A percentile compares a stretch with the other conserved stretches of the same genome.
These are phyloP conservation scores for Montipora foliosa DNA, from an alignment of 64 coral and sea anemone species.

Conservation along the genomic window DNA sequence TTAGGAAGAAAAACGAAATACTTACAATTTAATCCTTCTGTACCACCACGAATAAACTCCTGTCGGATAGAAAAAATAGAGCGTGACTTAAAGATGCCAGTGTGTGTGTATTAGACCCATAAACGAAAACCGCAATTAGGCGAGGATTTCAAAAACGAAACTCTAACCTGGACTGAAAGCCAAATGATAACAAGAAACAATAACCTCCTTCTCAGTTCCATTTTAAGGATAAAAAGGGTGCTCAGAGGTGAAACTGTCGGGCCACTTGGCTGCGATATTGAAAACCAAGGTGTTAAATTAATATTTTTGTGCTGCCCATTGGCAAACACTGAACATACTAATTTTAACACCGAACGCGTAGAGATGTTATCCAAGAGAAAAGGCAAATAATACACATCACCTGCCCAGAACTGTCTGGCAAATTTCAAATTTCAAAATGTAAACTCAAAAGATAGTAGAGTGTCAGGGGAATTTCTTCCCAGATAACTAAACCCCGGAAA, in stretches of 20 bases:
- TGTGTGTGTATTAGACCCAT: background rate
- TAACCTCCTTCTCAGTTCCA: background rate
- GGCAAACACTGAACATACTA: conserved; percentile 36
- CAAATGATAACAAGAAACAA: background rate
- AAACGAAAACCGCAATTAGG: background rate
- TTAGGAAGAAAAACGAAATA: background rate
- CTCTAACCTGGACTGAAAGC: background rate
- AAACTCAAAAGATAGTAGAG: background rate
- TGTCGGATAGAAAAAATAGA: background rate
- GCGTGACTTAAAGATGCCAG: background rate
- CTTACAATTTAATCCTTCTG: background rate
- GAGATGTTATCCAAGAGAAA: conserved; percentile 11
- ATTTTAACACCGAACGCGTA: conserved; percentile 12
- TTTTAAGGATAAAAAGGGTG: background rate
- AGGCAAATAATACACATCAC: background rate
- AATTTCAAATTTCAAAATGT: conserved; percentile 18
- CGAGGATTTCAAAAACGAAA: background rate
- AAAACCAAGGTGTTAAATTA: conserved; percentile 24
- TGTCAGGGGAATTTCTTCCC: background rate
- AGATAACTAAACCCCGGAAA: background rate
- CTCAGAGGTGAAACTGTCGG: background rate
- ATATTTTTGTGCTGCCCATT: background rate
- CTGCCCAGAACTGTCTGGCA: conserved; percentile 30
- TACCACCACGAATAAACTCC: background rate
- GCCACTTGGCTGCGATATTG: background rate